Base-by-base conservation (phyloP, 2,113 vertebrate genomes). In the Synchiropus splendidus region DNA sequence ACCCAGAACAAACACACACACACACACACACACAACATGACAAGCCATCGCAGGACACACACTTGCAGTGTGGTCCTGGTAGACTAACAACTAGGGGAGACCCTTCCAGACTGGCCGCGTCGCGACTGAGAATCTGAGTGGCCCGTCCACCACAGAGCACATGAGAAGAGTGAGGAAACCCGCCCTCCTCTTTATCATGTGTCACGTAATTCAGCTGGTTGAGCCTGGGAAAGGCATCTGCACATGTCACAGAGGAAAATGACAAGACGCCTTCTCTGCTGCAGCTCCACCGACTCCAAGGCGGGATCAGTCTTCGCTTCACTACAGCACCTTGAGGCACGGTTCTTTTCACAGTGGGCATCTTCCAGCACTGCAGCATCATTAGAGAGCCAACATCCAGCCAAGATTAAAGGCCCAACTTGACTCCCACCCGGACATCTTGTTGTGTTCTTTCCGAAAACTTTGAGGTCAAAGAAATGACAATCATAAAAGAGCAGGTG, bases 221-320 rank as follows among this genome's bases (percentile, higher is more conserved):
- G n/a, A n/a, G n/a, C n/a, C n/a, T n/a, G n/a, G n/a, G n/a, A n/a
- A n/a, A n/a, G n/a, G n/a, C 8, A 27, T 27, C 21, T 4, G 4
- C 21, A 27, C 21, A 27, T 27, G 21, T 27, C 21, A 8, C 4
- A 27, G 21, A 27, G 8, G 21, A 27, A 5, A 27, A 27, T 27
- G 21, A 27, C 21, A 27, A 27, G 21, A 27, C 21, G 13, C 71
- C 75, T 75, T 41, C 45, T 37, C 52, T 51, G 57, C 51, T 53
- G 43, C 54, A 50, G 66, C 51, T 70, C 21, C 44, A 63, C 51
- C 12, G 45, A 65, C 62, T 58, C 72, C 60, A 66, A 67, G 74
- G 54, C 67, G 64, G 44, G 45, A 79, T 51, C 51, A 69, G 71
- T 75, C 74, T 75, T 75, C 68, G 70, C 58, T 74, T 75, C 67